Evolutionary conservation across 2,888 invertebrate genomes (phyloP).

Genomic region (Neocrepidodera transversa): DNA sequence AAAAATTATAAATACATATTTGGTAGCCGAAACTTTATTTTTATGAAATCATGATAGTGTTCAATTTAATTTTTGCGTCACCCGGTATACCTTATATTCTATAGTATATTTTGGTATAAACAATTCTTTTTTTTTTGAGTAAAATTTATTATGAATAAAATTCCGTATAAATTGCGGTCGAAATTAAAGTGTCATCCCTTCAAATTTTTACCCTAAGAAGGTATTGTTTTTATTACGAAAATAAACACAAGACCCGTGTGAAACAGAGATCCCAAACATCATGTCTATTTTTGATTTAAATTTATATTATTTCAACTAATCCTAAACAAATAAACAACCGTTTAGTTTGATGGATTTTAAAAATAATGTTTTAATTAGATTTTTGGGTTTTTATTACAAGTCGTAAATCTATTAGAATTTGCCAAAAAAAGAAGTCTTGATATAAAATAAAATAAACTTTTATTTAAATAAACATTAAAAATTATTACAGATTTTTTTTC

Average conservation of each 20-base stretch:
- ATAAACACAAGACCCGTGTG: constrained; percentile 49
- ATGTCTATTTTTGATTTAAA: constrained; percentile 37
- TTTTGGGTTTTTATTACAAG: neutral
- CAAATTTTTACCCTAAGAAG: constrained; percentile 35
- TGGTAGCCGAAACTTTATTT: too few species aligned
- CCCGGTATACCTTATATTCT: too few species aligned
- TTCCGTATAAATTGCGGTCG: constrained; percentile 33
- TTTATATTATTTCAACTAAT: constrained; percentile 46
- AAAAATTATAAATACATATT: too few species aligned
- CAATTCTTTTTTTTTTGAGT: too few species aligned
- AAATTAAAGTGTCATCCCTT: constrained; percentile 24
- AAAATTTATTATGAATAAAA: too few species aligned
- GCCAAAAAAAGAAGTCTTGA: neutral
- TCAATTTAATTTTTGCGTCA: too few species aligned
- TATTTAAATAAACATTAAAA: neutral
- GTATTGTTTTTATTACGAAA: constrained; percentile 42
- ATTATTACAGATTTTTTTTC: neutral
- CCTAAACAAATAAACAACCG: constrained; percentile 47
- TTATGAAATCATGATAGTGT: too few species aligned
- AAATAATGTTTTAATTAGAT: constrained; percentile 24
- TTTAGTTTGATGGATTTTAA: constrained; percentile 29
- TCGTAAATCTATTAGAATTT: neutral
- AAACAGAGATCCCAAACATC: constrained; percentile 35
- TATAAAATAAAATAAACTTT: neutral
- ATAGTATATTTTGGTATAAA: too few species aligned